Conservation (phyloP, 1,140 invertebrate genomes). For the Zaprionus taronus region DNA sequence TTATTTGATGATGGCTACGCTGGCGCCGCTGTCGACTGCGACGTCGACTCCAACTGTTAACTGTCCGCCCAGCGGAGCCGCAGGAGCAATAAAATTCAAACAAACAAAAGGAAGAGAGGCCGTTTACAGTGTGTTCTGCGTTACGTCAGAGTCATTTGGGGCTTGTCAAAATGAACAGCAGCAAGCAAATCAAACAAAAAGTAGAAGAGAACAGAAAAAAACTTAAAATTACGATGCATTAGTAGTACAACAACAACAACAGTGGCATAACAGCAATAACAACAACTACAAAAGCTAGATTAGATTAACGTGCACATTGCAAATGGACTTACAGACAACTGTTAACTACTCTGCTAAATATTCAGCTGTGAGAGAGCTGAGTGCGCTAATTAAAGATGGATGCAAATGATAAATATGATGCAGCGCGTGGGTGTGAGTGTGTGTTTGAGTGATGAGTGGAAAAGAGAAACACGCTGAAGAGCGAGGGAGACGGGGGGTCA, state of each 20-base stretch:
- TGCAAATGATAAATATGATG: slow-evolving; percentile 79
- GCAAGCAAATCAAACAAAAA: slow-evolving; percentile 55
- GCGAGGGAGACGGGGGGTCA: slow-evolving; percentile 8
- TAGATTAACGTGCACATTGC: slow-evolving; percentile 42
- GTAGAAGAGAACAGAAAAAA: slow-evolving; percentile 28
- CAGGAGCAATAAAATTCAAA: slow-evolving; percentile 71
- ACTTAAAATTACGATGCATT: slow-evolving; percentile 56
- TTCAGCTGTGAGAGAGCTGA: slow-evolving; percentile 56
- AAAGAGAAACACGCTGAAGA: slow-evolving; percentile 37
- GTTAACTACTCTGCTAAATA: slow-evolving; percentile 64
- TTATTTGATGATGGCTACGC: slow-evolving; percentile 22
- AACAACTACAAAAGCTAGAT: slow-evolving; percentile 35
- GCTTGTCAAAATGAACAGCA: slow-evolving; percentile 76
- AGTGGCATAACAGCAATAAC: slow-evolving; percentile 19
- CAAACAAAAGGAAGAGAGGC: slow-evolving; percentile 51
- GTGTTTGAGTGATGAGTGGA: slow-evolving; percentile 51
- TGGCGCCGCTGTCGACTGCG: neutral
- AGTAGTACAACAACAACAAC: slow-evolving; percentile 42
- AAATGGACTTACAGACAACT: slow-evolving; percentile 62
- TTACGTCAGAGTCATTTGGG: slow-evolving; percentile 78
- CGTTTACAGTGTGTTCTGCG: slow-evolving; percentile 19
- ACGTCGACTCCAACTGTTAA: slow-evolving; percentile 28
- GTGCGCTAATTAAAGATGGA: slow-evolving; percentile 71
- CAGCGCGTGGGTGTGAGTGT: slow-evolving; percentile 45
- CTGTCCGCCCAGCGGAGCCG: slow-evolving; percentile 34